Conservation (phyloP, 2,797 vertebrate species). For the Saxicola maurus region DNA sequence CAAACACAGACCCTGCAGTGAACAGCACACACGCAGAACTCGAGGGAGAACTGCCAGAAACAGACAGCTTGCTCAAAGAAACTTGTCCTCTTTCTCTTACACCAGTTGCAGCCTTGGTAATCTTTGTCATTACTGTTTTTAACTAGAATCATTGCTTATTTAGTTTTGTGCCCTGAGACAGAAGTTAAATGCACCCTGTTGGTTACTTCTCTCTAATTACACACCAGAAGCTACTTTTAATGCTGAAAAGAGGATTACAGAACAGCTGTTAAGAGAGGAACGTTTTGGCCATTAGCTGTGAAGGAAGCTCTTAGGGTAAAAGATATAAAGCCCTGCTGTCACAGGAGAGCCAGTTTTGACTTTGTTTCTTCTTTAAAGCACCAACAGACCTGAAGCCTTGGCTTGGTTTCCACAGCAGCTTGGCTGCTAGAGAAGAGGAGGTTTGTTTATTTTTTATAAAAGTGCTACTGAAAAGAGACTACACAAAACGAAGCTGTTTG, state of each 20-base stretch:
- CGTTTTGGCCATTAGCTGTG: neutral
- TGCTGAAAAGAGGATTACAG: neutral
- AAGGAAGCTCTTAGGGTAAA: neutral
- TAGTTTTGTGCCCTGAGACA: neutral
- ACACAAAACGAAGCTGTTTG: neutral
- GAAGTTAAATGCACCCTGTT: neutral
- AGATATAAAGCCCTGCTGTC: neutral
- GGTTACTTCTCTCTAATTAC: neutral
- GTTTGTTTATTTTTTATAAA: neutral
- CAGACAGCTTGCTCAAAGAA: neutral
- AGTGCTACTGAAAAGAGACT: neutral
- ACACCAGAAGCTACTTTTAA: neutral
- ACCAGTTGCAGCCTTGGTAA: neutral
- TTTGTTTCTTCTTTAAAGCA: neutral
- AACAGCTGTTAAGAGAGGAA: neutral
- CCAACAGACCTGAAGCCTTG: neutral
- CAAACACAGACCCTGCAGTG: neutral
- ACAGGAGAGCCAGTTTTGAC: neutral
- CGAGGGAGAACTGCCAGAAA: neutral
- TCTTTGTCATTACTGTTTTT: neutral
- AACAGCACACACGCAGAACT: rapidly evolving
- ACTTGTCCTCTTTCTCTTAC: neutral
- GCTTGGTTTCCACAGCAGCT: neutral
- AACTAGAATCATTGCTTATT: neutral
- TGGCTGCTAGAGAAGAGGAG: neutral